These are phyloP conservation scores for Dicycla oo DNA, from an alignment of 2,888 invertebrate species.

Conservation along the genomic window DNA sequence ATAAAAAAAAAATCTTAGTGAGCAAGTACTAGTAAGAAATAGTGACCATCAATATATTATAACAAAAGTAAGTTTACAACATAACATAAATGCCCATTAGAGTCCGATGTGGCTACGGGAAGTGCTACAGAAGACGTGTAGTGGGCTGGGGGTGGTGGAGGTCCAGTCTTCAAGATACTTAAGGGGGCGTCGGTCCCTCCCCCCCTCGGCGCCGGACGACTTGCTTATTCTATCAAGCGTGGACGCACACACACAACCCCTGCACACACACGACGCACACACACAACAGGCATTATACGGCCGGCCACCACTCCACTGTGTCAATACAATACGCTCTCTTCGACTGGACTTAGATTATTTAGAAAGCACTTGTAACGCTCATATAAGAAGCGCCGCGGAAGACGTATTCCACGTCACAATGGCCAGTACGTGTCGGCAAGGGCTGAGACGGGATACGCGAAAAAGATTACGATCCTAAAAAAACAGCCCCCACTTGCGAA, in stretches of 20 bases:
- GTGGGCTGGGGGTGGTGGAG: slow-evolving; percentile 86
- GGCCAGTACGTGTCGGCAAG: slow-evolving; percentile 88
- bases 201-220: slow-evolving; percentile 86
- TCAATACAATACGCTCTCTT: slow-evolving; percentile 91
- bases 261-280: slow-evolving; percentile 80
- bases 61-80: slow-evolving; percentile 74
- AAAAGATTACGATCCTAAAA: slow-evolving; percentile 90
- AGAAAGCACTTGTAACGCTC: slow-evolving; percentile 91
- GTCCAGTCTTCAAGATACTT: slow-evolving; percentile 90
- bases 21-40: slow-evolving; percentile 4
- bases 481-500: slow-evolving; percentile 87
- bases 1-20: neutral
- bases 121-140: slow-evolving; percentile 89
- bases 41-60: slow-evolving; percentile 42
- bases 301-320: slow-evolving; percentile 91
- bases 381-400: slow-evolving; percentile 90
- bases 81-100: slow-evolving; percentile 87
- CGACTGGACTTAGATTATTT: slow-evolving; percentile 91
- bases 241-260: slow-evolving; percentile 80
- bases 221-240: slow-evolving; percentile 91
- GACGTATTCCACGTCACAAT: slow-evolving; percentile 89
- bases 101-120: slow-evolving; percentile 86
- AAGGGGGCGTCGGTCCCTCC: slow-evolving; percentile 77
- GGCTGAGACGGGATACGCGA: slow-evolving; percentile 85
- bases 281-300: slow-evolving; percentile 86